phyloP scores from a whole-genome alignment of 2,113 vertebrate genomes.

The Vulpes vulpes region DNA sequence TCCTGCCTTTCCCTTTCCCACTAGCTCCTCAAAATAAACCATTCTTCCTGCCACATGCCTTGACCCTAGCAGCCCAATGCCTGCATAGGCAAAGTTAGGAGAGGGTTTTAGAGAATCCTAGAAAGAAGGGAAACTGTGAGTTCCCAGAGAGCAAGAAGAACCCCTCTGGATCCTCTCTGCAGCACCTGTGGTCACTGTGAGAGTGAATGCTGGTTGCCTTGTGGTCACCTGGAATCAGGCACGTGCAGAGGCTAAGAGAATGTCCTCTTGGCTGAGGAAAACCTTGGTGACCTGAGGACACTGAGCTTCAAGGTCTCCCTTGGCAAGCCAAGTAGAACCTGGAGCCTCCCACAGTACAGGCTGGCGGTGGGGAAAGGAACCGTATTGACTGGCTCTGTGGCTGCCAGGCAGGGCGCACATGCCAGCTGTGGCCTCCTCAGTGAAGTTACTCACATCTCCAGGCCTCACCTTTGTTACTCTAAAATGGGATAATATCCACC shows the following conservation, averaged over 20 bases:
- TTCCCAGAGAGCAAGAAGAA: not conserved
- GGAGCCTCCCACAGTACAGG: fast-evolving
- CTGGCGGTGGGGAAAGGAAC: not conserved
- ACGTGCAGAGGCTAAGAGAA: not conserved
- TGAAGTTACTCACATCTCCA: not conserved
- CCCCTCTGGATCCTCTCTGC: not conserved
- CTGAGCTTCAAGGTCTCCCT: not conserved
- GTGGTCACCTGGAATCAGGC: not conserved
- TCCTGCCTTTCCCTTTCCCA: not conserved
- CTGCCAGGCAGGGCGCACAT: fast-evolving
- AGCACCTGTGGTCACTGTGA: not conserved
- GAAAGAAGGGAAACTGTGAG: not conserved
- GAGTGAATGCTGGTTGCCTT: not conserved
- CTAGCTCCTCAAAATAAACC: not conserved
- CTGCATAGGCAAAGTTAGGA: not conserved
- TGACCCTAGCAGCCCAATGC: not conserved
- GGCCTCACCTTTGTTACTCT: not conserved
- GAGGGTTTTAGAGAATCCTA: not conserved
- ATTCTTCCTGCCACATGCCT: not conserved
- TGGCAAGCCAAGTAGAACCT: not conserved
- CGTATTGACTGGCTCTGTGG: fast-evolving
- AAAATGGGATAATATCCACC: not conserved
- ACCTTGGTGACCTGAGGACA: no score
- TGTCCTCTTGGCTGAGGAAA: not conserved
- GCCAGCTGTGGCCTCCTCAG: not conserved